Conservation (phyloP, 2,888 invertebrate genomes). For the Monopis laevigella region DNA sequence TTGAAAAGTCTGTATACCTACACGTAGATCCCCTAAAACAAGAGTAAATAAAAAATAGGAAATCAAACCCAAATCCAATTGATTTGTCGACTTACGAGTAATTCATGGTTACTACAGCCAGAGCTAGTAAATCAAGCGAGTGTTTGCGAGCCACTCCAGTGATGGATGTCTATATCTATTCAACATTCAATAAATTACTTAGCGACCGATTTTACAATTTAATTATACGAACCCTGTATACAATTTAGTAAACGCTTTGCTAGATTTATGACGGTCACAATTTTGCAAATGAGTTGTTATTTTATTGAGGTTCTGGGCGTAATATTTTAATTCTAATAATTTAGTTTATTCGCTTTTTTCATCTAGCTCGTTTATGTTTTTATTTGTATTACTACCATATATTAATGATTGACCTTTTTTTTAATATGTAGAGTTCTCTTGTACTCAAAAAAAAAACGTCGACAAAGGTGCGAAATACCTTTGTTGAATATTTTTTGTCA, state of each 20-base stretch:
- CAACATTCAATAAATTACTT: not conserved
- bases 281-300: not conserved
- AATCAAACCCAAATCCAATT: not conserved
- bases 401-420: too few species aligned
- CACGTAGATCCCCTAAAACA: not conserved
- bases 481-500: too few species aligned
- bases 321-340: too few species aligned
- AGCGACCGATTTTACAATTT: not conserved
- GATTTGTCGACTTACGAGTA: too few species aligned
- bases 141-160: conserved; percentile 5
- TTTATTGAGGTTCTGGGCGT: too few species aligned
- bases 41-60: not conserved
- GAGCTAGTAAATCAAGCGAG: conserved; percentile 4
- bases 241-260: not conserved
- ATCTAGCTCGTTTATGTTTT: too few species aligned
- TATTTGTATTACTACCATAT: too few species aligned
- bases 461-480: too few species aligned
- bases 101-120: too few species aligned
- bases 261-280: not conserved
- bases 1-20: not conserved
- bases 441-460: too few species aligned
- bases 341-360: too few species aligned
- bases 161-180: conserved; percentile 8
- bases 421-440: too few species aligned
- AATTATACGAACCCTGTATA: not conserved